Evolutionary conservation across 2,888 invertebrate genomes (phyloP), one percentile per base, ranked within the genome.

Genomic region (Mythimna albipuncta): DNA sequence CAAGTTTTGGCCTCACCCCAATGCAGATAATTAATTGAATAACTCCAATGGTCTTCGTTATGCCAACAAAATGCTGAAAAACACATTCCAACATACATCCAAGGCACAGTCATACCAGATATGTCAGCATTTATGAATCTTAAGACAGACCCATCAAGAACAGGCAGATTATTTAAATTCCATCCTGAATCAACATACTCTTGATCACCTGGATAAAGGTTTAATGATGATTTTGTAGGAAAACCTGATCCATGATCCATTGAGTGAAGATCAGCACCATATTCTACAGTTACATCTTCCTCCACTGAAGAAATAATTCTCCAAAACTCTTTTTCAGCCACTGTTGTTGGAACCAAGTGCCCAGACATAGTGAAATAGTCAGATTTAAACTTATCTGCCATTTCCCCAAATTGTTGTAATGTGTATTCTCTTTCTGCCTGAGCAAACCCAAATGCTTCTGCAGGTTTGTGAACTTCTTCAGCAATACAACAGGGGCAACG

Each of bases 11-110:
- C 97, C 89, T 98, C 98, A 67, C 98, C 98, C 98, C 98, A 98
- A 91, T 98, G 98, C 87, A 98, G 94, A 90, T 98, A 98, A 91
- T 98, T 98, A 77, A 98, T 98, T 38, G 98, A 98, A 89, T 98
- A 98, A 87, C 98, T 98, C 98, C 98, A 98, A 90, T 98, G 98
- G 90, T 98, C 98, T 93, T 98, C 98, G 91, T 97, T 98, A 89
- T 98, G 98, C 98, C 98, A 98, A 88, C 98, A 98, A 92, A 98
- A 98, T 81, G 98, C 98, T 67, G 98, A 97, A 93, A 98, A 98
- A 88, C 98, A 98, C 98, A 98, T 98, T 57, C 98, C 98, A 74
- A 98, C 98, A 94, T 98, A 98, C 96, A 98, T 98, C 98, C 98
- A 98, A 16, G 98, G 98, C 10, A 98, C 97, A 88, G 96, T 96